Percentiles rank a stretch among this genome's conserved stretches.
These are phyloP conservation scores for Coregonus suidteri DNA, from an alignment of 2,797 vertebrate genomes.

Conservation along the genomic window DNA sequence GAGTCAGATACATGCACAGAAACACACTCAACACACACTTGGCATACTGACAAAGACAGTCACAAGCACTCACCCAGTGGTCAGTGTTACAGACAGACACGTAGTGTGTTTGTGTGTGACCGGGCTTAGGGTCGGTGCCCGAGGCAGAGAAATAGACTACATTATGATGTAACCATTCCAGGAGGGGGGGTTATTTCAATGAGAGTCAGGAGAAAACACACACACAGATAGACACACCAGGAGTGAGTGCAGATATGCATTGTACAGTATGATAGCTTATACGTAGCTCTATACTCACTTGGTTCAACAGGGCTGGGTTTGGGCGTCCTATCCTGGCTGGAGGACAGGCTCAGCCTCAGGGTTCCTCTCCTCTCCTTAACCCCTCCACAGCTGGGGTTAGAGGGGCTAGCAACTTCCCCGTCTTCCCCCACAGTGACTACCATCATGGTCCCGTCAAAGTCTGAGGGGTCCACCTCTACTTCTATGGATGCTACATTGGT, in stretches of 20 bases:
- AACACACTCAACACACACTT: not conserved
- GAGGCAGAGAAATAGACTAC: not conserved
- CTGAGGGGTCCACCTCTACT: not conserved
- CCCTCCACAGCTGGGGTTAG: not conserved
- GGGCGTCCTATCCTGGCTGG: conserved; percentile 21
- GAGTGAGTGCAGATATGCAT: not conserved
- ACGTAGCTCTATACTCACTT: conserved; percentile 65
- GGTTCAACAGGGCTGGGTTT: conserved; percentile 49
- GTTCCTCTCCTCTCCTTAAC: not conserved
- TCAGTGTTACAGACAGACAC: not conserved
- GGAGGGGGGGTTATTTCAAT: not conserved
- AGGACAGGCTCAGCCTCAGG: not conserved
- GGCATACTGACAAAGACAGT: not conserved
- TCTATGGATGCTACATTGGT: not conserved
- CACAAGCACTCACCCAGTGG: not conserved
- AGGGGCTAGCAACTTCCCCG: not conserved
- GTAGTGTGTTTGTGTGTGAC: no score
- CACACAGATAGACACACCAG: not conserved
- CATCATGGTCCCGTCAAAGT: conserved; percentile 47
- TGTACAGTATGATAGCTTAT: no score
- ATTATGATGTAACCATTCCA: no score
- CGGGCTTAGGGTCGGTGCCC: no score
- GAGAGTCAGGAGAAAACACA: not conserved
- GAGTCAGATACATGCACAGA: not conserved
- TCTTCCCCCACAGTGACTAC: conserved; percentile 57